Base-by-base conservation (phyloP, 2,113 vertebrate genomes). In the Pelobates fuscus region DNA sequence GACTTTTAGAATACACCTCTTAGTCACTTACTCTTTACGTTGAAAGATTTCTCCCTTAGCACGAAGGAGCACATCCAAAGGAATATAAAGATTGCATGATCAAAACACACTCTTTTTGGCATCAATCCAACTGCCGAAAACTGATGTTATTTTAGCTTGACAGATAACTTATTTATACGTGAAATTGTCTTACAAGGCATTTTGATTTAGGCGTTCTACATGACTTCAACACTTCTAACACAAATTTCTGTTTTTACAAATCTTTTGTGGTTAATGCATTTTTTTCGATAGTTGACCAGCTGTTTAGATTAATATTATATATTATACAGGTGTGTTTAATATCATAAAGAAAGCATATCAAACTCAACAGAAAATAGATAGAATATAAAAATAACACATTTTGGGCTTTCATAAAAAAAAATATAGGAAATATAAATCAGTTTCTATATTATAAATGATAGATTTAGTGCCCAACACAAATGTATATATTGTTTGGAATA, bases 101-200 rank as follows among this genome's bases (percentile, higher is more conserved):
- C 57, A 71, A 71, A 71, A 60, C 60, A 25, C 57, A 49, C 69
- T 61, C 10, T 37, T 15, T n/a, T 29, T 61, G 69, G 57, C 69
- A 29, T 71, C 37, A 27, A 20, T 61, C 57, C 69, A 71, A 43
- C 57, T 61, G 57, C 57, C 21, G 29, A 61, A 49, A 61, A 32
- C 52, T 25, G 52, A 44, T 60, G 69, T 60, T 71, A 61, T 71
- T 61, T 71, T 21, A 61, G 37, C 37, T 61, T 71, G 69, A 71
- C 57, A 61, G 69, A 71, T 71, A 60, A 46, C 55, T 29, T 24
- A 61, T 71, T 71, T 60, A 71, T 71, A 46, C 59, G 7, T 71
- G 37, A 71, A 71, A 32, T 37, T 44, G 68, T 37, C 29, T 49
- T 44, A 59, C 41, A 30, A 23, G 29, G 8, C 68, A 44, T 41